phyloP scores from a whole-genome alignment of 1,140 invertebrate genomes.

The Tetramorium parvispinum region DNA sequence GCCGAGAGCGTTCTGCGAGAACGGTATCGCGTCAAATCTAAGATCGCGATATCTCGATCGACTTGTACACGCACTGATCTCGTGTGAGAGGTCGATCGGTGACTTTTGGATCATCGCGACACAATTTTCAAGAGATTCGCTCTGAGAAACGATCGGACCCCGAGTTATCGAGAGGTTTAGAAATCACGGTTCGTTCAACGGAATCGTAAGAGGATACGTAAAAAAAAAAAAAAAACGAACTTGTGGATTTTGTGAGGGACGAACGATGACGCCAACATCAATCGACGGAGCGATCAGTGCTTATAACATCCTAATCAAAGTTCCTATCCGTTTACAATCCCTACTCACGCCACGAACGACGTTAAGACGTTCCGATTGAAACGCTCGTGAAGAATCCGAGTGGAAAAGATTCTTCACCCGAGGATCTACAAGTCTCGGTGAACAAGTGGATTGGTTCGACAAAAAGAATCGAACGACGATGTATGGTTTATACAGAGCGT shows the following conservation, averaged over 20 bases:
- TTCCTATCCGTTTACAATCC: not conserved
- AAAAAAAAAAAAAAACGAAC: not conserved
- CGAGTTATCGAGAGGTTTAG: not conserved
- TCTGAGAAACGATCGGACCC: not conserved
- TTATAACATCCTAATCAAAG: not conserved
- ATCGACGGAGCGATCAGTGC: not conserved
- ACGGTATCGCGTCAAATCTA: not conserved
- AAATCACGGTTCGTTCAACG: not conserved
- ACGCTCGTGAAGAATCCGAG: not conserved
- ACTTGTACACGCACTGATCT: not conserved
- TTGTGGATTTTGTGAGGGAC: not conserved
- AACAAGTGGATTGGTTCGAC: not conserved
- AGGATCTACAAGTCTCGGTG: not conserved
- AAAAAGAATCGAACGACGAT: slow-evolving; percentile 64
- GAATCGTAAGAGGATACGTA: not conserved
- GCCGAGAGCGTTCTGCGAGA: not conserved
- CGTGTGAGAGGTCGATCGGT: not conserved
- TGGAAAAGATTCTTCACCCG: not conserved
- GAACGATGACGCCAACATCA: not conserved
- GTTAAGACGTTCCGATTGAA: not conserved
- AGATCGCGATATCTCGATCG: not conserved
- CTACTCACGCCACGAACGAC: not conserved
- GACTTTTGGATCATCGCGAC: not conserved
- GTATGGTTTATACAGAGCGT: slow-evolving; percentile 89
- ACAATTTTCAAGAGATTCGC: not conserved